A percentile compares a stretch with the other conserved stretches of the same genome.
Conservation (phyloP, 2,888 invertebrate genomes). For the Marronus borbonicus region DNA sequence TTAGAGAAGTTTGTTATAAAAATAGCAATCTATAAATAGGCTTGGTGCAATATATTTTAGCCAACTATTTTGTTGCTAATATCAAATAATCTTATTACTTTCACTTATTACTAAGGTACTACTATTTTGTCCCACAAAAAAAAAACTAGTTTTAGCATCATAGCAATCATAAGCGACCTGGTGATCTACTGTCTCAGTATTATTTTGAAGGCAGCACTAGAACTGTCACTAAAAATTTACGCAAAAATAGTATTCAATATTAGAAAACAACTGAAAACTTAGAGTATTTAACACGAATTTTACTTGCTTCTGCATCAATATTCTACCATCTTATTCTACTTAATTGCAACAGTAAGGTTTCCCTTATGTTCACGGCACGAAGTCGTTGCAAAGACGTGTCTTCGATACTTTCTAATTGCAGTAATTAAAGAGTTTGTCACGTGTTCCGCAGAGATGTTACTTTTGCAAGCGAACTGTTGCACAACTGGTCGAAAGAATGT, state of each 20-base stretch:
- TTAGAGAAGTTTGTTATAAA: too few species aligned
- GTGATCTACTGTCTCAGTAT: neutral
- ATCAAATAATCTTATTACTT: too few species aligned
- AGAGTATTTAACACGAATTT: neutral
- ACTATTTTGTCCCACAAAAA: too few species aligned
- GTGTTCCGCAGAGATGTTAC: neutral
- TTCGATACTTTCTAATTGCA: slow-evolving; percentile 21
- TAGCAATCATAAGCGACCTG: neutral
- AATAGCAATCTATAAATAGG: too few species aligned
- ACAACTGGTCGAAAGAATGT: slow-evolving; percentile 4
- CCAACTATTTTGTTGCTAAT: too few species aligned
- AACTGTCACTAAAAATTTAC: neutral
- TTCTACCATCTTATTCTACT: neutral
- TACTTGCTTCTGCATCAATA: slow-evolving; percentile 6
- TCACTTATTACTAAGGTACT: too few species aligned
- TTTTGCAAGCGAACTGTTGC: slow-evolving; percentile 5
- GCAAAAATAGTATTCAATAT: neutral
- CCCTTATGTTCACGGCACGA: slow-evolving; percentile 2
- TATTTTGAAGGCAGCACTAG: neutral
- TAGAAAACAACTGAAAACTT: neutral
- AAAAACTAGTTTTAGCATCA: neutral
- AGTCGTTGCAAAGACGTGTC: neutral
- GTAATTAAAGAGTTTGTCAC: slow-evolving; percentile 16
- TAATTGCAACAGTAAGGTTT: neutral
- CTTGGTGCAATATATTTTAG: too few species aligned